Conservation (phyloP, 2,888 invertebrate genomes). For the Cylindroiulus punctatus region DNA sequence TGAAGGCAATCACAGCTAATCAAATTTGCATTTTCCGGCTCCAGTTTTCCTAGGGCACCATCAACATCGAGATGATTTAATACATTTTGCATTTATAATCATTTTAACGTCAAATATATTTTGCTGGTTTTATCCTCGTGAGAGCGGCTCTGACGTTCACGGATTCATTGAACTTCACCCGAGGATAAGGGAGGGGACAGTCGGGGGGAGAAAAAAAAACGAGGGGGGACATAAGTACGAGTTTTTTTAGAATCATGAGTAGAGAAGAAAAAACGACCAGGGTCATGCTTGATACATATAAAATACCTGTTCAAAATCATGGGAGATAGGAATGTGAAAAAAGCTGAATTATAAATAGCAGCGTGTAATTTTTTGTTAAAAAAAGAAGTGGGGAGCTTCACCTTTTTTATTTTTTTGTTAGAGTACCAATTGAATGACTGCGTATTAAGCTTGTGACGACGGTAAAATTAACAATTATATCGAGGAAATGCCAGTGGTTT, state of each 20-base stretch:
- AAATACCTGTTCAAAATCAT: slow-evolving; percentile 37
- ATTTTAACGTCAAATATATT: background rate
- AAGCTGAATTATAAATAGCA: slow-evolving; percentile 8
- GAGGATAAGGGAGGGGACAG: slow-evolving; percentile 34
- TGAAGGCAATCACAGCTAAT: background rate
- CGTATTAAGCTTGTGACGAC: background rate
- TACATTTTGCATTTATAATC: background rate
- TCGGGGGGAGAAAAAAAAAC: background rate
- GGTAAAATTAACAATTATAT: background rate
- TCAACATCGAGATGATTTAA: background rate
- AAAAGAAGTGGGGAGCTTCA: background rate
- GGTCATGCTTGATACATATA: slow-evolving; percentile 22
- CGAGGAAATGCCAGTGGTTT: background rate
- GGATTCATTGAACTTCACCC: slow-evolving; percentile 38
- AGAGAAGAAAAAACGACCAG: slow-evolving; percentile 5
- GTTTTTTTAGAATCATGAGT: background rate
- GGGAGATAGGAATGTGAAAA: slow-evolving; percentile 14
- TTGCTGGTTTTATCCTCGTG: background rate
- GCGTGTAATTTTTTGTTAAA: background rate
- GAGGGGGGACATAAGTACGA: slow-evolving; percentile 9
- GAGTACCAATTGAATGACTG: background rate
- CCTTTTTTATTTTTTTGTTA: background rate
- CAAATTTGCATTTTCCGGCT: background rate
- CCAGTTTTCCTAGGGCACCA: background rate
- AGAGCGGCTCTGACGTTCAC: background rate